These are phyloP conservation scores for Drosophila anceps DNA, from an alignment of 2,888 invertebrate species.

Conservation along the genomic window DNA sequence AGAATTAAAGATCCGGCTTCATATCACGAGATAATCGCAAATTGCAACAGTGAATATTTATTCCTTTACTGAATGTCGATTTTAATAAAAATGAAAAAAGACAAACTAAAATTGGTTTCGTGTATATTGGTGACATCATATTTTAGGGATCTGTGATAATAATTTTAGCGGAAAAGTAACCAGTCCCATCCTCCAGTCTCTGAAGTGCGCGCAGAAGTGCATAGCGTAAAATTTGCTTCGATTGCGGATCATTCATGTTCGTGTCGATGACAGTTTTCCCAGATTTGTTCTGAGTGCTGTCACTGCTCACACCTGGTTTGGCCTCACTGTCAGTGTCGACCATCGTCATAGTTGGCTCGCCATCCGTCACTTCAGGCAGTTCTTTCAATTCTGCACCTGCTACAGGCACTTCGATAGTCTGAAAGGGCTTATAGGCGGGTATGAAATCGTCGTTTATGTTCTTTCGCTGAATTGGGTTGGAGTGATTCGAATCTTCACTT, in stretches of 20 bases:
- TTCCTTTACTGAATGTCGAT: neutral
- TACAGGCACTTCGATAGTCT: conserved; percentile 12
- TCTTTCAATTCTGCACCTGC: neutral
- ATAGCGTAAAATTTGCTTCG: conserved; percentile 37
- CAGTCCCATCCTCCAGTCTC: conserved; percentile 29
- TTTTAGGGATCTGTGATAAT: conserved; percentile 12
- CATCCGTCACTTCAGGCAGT: too few relatives aligned
- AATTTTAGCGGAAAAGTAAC: conserved; percentile 26
- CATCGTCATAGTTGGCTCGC: neutral
- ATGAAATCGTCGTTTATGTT: neutral
- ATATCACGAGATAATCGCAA: neutral
- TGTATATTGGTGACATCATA: neutral
- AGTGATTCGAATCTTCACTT: neutral
- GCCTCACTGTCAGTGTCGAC: neutral
- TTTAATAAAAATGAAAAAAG: neutral
- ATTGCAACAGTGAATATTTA: conserved; percentile 2
- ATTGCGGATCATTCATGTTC: conserved; percentile 27
- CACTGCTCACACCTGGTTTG: too few relatives aligned
- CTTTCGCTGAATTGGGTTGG: neutral
- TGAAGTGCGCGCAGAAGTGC: conserved; percentile 47
- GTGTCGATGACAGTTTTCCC: conserved; percentile 2
- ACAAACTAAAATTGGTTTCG: neutral
- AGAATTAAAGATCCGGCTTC: neutral
- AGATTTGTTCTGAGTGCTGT: neutral
- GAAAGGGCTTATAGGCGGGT: conserved; percentile 25